phyloP scores from a whole-genome alignment of 2,888 invertebrate species.

The Cinara cedri region DNA sequence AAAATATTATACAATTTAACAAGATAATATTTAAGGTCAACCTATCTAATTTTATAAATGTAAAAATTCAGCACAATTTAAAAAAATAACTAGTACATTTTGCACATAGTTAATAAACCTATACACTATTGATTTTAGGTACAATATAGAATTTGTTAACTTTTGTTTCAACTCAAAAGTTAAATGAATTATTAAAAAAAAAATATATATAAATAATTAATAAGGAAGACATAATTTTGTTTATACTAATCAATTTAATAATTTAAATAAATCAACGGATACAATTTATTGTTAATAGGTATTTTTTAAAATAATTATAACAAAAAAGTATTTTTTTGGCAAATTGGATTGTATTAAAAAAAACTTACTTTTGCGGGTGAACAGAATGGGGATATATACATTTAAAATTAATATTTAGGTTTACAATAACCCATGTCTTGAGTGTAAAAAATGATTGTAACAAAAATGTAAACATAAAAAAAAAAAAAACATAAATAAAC shows the following conservation, averaged over 20 bases:
- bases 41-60: conserved; percentile 4
- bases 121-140: conserved; percentile 16
- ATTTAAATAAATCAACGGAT: background rate
- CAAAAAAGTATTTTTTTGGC: background rate
- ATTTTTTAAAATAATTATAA: too few species aligned
- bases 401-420: background rate
- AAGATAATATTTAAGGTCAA: background rate
- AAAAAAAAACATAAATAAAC: conserved; percentile 22
- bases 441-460: conserved; percentile 12
- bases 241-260: background rate
- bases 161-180: background rate
- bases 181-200: background rate
- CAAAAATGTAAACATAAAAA: conserved; percentile 19
- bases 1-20: conserved; percentile 14
- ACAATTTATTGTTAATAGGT: too few species aligned
- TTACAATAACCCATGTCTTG: background rate
- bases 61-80: background rate
- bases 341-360: conserved; percentile 1
- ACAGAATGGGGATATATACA: background rate
- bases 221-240: background rate
- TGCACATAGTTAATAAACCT: background rate
- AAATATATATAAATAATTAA: background rate
- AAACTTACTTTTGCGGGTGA: background rate
- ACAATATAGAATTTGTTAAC: conserved; percentile 8
- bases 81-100: conserved; percentile 13